Conservation (phyloP, 2,113 vertebrate genomes). For the Apeltes quadracus region DNA sequence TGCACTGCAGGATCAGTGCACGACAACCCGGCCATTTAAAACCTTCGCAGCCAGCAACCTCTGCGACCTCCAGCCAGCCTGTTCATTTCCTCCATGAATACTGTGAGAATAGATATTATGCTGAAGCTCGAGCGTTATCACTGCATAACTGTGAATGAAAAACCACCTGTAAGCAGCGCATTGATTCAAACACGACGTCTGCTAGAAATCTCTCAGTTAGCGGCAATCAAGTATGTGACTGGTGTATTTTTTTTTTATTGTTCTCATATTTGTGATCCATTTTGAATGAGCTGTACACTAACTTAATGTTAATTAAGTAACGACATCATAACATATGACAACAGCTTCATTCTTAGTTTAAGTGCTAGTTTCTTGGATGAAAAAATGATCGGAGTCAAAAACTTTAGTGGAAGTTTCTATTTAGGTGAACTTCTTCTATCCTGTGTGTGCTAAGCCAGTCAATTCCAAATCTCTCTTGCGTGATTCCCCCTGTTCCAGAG, state of each 20-base stretch:
- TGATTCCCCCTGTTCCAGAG: slow-evolving; percentile 25
- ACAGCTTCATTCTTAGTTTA: not conserved
- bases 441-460: not conserved
- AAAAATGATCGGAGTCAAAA: not conserved
- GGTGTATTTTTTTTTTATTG: not conserved
- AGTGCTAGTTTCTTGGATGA: not conserved
- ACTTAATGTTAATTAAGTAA: not conserved
- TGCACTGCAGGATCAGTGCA: not conserved
- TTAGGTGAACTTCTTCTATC: not conserved
- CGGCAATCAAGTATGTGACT: not conserved
- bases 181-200: not conserved
- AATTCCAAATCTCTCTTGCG: not conserved
- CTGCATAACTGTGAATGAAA: slow-evolving; percentile 35
- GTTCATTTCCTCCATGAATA: slow-evolving; percentile 2
- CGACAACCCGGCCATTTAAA: not conserved
- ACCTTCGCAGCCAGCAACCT: not conserved
- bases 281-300: not conserved
- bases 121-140: slow-evolving; percentile 10
- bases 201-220: not conserved
- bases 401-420: not conserved
- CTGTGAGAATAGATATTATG: slow-evolving; percentile 22
- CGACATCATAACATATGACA: not conserved
- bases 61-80: not conserved
- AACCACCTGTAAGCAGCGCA: not conserved
- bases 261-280: not conserved